A percentile compares a stretch with the other conserved stretches of the same genome.
phyloP scores from a whole-genome alignment of 2,797 vertebrate genomes.

The Heterohyrax brucei region DNA sequence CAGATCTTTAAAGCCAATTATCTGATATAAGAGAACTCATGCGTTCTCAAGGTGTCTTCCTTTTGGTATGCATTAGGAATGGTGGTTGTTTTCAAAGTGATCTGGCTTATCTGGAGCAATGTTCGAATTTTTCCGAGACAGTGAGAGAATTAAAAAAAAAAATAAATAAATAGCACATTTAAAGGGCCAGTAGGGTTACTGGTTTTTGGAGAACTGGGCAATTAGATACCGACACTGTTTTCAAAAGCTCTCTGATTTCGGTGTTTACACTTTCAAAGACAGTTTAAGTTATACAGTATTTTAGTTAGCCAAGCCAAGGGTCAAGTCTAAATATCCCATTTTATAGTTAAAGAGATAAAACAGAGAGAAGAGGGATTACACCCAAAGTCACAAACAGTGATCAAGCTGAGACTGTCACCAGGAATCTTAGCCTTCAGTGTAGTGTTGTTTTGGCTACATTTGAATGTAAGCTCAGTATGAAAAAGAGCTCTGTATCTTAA shows the following conservation, averaged over 20 bases:
- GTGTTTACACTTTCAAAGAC: background rate
- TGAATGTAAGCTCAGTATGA: background rate
- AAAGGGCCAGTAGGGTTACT: background rate
- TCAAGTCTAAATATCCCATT: background rate
- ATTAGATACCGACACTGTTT: background rate
- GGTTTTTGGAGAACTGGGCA: background rate
- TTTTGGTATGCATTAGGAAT: conserved; percentile 48
- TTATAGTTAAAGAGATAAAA: conserved; percentile 5
- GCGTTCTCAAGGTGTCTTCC: conserved; percentile 47
- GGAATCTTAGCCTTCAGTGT: background rate
- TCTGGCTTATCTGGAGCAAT: background rate
- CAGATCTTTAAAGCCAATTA: conserved; percentile 69
- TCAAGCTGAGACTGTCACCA: background rate
- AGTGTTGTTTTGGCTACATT: background rate
- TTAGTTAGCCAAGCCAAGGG: background rate
- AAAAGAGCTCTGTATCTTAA: background rate
- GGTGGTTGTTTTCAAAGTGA: conserved; percentile 57
- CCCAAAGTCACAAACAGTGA: background rate
- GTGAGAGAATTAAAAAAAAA: background rate
- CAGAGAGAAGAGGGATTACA: background rate
- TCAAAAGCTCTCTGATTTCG: background rate
- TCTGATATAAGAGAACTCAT: conserved; percentile 70
- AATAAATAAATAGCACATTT: background rate
- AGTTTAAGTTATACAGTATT: background rate
- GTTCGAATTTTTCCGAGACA: background rate